Evolutionary conservation across 2,888 invertebrate species (phyloP).

Genomic region (Apamea crenata): DNA sequence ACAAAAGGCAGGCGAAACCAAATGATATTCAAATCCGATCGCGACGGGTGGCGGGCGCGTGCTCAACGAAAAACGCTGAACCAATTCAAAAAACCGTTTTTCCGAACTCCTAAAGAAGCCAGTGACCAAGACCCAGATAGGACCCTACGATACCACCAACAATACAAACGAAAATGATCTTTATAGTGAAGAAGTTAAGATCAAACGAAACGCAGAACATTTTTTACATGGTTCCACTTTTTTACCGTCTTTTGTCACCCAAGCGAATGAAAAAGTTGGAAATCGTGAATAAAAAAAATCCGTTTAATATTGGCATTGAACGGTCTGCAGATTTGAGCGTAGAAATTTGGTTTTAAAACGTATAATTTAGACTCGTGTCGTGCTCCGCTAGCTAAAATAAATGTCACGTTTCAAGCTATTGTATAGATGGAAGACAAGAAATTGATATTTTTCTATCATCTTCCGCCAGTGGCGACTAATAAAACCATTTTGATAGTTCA

Average conservation of each 20-base stretch:
- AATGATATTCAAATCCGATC: constrained; percentile 75
- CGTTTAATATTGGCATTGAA: constrained; percentile 89
- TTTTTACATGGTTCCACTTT: constrained; percentile 67
- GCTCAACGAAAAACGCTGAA: constrained; percentile 78
- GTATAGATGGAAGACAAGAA: constrained; percentile 62
- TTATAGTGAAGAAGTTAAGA: constrained; percentile 69
- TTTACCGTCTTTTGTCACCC: constrained; percentile 87
- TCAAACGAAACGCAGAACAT: constrained; percentile 52
- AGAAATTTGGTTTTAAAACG: constrained; percentile 80
- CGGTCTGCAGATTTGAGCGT: constrained; percentile 82
- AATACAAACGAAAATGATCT: constrained; percentile 69
- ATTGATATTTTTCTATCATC: constrained; percentile 72
- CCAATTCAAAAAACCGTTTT: constrained; percentile 77
- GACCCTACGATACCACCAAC: constrained; percentile 56
- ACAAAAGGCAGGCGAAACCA: constrained; percentile 48
- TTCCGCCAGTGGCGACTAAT: constrained; percentile 47
- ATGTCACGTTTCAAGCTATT: constrained; percentile 73
- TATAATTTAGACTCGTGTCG: constrained; percentile 77
- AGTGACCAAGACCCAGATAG: constrained; percentile 85
- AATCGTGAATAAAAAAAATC: constrained; percentile 88
- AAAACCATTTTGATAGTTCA: constrained; percentile 66
- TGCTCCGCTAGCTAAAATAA: constrained; percentile 71
- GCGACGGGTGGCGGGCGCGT: constrained; percentile 78
- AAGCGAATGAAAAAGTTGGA: constrained; percentile 85
- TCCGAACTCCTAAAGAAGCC: constrained; percentile 80